These are phyloP conservation scores for Anarhynchus alexandrinus DNA, from an alignment of 2,113 vertebrate genomes.

Conservation along the genomic window DNA sequence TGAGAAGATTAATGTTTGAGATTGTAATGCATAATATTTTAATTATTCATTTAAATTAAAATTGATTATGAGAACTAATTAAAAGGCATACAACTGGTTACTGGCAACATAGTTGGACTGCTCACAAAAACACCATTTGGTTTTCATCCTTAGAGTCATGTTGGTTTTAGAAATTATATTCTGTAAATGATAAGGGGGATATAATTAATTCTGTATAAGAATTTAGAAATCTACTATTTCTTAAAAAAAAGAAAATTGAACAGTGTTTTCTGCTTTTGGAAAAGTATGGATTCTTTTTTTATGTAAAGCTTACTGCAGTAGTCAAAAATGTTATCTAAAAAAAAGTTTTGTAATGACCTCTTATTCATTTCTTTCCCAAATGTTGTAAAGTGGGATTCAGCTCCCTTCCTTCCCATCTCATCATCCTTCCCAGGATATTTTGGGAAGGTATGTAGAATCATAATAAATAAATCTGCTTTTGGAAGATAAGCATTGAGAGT, in stretches of 20 bases:
- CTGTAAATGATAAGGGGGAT: not conserved
- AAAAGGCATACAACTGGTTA: conserved; percentile 39
- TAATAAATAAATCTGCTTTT: not conserved
- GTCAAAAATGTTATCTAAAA: not conserved
- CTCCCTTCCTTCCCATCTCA: not conserved
- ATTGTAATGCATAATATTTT: conserved; percentile 50
- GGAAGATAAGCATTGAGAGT: not conserved
- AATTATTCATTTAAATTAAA: conserved; percentile 66
- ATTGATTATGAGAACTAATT: conserved; percentile 51
- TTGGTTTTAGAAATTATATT: conserved; percentile 21
- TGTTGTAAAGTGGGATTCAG: not conserved
- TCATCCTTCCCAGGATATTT: not conserved
- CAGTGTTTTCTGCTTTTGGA: not conserved
- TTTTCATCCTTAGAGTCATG: not conserved
- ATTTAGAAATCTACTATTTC: not conserved
- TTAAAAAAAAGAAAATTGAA: not conserved
- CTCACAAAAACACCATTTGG: conserved; percentile 11
- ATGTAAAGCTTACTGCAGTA: not conserved
- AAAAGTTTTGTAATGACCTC: not conserved
- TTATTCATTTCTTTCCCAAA: not conserved
- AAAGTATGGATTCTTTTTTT: not conserved
- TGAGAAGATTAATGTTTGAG: conserved; percentile 50
- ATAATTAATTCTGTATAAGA: not conserved
- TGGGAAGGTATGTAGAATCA: not conserved
- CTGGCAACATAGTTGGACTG: not conserved